Base-by-base conservation (phyloP, 2,797 vertebrate species). In the Peromyscus nudipes region DNA sequence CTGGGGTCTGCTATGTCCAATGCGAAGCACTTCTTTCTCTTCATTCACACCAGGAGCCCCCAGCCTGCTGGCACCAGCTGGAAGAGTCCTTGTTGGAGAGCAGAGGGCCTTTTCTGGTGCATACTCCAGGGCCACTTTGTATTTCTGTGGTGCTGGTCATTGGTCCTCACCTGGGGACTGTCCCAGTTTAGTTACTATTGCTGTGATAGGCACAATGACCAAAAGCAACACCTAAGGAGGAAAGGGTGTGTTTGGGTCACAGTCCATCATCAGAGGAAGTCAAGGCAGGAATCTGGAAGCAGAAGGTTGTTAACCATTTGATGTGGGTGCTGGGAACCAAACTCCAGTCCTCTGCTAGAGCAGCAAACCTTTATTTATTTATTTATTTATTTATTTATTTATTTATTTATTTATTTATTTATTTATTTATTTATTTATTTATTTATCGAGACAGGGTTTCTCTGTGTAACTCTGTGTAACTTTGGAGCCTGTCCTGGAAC, bases 121-220 rank as follows among this genome's bases (percentile, higher is more conserved):
- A 99, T 0, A 99, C 99, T 99, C 99, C 97, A 99, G 98, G 0
- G 98, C 99, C 97, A 99, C 98, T 95, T 99, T 99, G 81, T 49
- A 49, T 49, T 17, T 77, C 75, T 77, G 13, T 98, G 0, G 99
- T 0, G 98, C 98, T 43, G 99, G 98, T 0, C 98, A 97, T 52
- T 96, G 88, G 19, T 99, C 98, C 11, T 99, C 98, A 93, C 97
- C 34, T 21, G 99, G 52, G 96, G 98, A 6, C 77, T 55, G 4
- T n/a, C 52, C 29, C 14, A 46, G 13, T 31, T 31, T 77, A 31
- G 46, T 77, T 19, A 31, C 1, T 19, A 49, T 49, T 77, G 76
- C 46, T 77, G 14, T 29, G 40, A 16, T 76, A 49, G 43, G 25
- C 75, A 46, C 75, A 76, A 10, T 46, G 40, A 29, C 40, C 75